Base-by-base conservation (phyloP, 2,888 invertebrate species). In the Rhyacophila evoluta region DNA sequence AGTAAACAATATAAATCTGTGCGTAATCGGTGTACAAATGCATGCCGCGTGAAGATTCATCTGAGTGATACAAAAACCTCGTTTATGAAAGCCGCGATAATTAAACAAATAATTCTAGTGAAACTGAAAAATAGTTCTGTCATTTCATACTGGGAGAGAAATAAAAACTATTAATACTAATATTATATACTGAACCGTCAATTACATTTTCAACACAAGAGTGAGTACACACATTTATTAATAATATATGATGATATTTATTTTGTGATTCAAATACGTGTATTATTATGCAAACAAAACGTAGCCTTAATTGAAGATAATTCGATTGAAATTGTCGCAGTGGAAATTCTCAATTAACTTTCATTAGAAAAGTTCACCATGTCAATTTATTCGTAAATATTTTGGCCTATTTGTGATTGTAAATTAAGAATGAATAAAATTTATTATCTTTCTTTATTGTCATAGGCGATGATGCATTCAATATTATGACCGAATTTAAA, bases 1-100 rank as follows among this genome's bases (percentile, higher is more conserved):
- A 36, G 74, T 75, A 75, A 75, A 75, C 75, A 75, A 38, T 75
- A 69, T n/a, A 69, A 75, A 75, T 39, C 41, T 69, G 25, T 75
- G 33, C 27, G 69, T 69, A 28, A 38, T 72, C 36, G 72, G 38
- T 72, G 72, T 72, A n/a, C n/a, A 25, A 38, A 8, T 37, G 72
- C 38, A 72, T 38, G 27, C 72, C 38, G 72, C 72, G 72, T 38
- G 72, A 37, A 72, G n/a, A 37, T 72, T 11, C 19, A 55, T 55
- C 55, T 55, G 6, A 55, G 55, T 55, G 55, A 19, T 8, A 55
- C 6, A 33, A 10, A 55, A 55, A 19, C 19, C 55, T 25, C 55
- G 55, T 55, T 55, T 25, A 55, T 19, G 25, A 55, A 25, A 55
- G 25, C 25, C 55, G 8, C 25, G 15, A 19, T 25, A 55, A 5